phyloP scores from a whole-genome alignment of 1,140 invertebrate genomes.

The Parasteatoda tepidariorum region DNA sequence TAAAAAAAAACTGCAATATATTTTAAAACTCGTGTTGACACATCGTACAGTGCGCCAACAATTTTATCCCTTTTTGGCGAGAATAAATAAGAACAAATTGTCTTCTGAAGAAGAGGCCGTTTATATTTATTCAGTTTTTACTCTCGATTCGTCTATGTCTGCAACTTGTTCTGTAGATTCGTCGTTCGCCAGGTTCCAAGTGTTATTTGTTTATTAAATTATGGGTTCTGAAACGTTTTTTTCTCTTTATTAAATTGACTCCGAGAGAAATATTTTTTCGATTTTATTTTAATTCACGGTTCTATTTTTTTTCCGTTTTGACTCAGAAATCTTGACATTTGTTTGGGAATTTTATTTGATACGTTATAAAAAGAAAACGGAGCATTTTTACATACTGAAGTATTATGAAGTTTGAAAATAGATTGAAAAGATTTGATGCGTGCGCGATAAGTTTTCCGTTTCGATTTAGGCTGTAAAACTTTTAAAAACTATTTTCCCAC shows the following conservation, averaged over 20 bases:
- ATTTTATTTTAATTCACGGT: not conserved
- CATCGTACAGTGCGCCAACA: not conserved
- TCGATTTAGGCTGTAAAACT: too few species aligned
- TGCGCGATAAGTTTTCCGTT: too few species aligned
- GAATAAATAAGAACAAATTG: slow-evolving; percentile 58
- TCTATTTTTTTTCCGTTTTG: slow-evolving; percentile 9
- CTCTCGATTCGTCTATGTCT: slow-evolving; percentile 32
- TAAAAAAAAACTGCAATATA: slow-evolving; percentile 55
- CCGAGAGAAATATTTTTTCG: not conserved
- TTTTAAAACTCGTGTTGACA: slow-evolving; percentile 52
- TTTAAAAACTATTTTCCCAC: too few species aligned
- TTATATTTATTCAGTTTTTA: slow-evolving; percentile 51
- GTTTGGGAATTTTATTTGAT: slow-evolving; percentile 10
- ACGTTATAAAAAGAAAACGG: too few species aligned
- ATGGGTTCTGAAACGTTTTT: slow-evolving; percentile 42
- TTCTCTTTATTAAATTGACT: slow-evolving; percentile 54
- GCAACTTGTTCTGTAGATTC: slow-evolving; percentile 2
- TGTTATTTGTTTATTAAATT: slow-evolving; percentile 59
- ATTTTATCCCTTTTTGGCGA: not conserved
- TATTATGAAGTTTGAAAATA: too few species aligned
- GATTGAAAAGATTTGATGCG: too few species aligned
- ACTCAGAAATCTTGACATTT: slow-evolving; percentile 23
- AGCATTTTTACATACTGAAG: too few species aligned
- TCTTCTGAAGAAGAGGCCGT: slow-evolving; percentile 35
- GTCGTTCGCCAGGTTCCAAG: slow-evolving; percentile 1